Conservation (phyloP, 35 echinoderm and acorn worm species). For the Apostichopus japonicus region DNA sequence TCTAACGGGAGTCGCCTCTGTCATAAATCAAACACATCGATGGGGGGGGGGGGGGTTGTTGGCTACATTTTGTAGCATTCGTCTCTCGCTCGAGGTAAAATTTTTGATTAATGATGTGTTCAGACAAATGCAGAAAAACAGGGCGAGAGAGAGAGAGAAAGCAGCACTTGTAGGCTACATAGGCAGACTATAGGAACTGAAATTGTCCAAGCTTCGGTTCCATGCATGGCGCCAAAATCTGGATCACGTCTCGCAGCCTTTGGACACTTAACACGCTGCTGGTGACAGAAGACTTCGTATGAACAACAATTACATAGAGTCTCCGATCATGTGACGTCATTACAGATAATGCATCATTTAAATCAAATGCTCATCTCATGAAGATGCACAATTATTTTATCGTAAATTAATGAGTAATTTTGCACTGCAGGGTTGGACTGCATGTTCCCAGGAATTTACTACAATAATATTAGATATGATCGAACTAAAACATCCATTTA, state of each 20-base stretch:
- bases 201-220: neutral
- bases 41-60: neutral
- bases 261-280: no score
- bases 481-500: no score
- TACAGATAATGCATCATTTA: neutral
- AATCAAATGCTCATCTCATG: neutral
- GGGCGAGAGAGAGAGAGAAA: neutral
- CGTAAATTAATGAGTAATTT: no score
- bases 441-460: no score
- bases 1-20: neutral
- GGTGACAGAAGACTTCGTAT: no score
- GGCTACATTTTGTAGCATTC: neutral
- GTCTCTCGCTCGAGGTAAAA: neutral
- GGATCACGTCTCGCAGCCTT: neutral
- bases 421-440: no score
- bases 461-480: no score
- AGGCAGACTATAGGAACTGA: neutral
- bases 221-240: neutral
- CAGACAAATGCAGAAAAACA: neutral
- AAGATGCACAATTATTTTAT: neutral
- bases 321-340: neutral
- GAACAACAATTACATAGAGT: neutral
- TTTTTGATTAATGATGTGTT: slow-evolving; percentile 5
- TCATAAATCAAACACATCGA: slow-evolving; percentile 16
- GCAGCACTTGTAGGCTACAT: neutral